Evolutionary conservation across 2,888 invertebrate species (phyloP), one percentile per base, ranked within the genome.

Genomic region (Pollenia griseotomentosa): DNA sequence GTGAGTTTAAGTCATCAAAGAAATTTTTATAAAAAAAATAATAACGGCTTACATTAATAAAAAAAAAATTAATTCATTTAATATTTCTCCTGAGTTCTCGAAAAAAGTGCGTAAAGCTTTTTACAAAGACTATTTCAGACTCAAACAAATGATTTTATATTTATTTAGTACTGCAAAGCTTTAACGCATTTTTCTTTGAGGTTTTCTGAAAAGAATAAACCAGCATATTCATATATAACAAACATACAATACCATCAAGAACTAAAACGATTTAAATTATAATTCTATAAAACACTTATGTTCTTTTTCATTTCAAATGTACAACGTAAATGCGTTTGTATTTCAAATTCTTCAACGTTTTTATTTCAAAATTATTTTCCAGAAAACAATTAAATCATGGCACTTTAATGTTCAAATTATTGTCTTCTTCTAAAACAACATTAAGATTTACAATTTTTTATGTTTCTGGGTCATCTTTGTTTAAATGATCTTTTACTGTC

Each of bases 1-100:
- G 14, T 11, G 65, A 46, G 23, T 19, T 23, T 46, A 79, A 74
- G 53, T 57, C 74, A 79, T 84, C 84, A 84, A 84, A 84, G 79
- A 48, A 12, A 68, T 66, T 66, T 33, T 51, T 14, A 11, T 61
- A 33, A 9, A 51, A 70, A 42, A 51, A 53, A 71, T 46, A 63
- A 71, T 33, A 66, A 48, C 5, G 23, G 23, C n/a, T 6, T 10
- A 16, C 16, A 8, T 65, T 51, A 65, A 10, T 63, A 71, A 57
- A n/a, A 1, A 46, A 0, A 59, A 75, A 68, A 61, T 70, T 14
- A 59, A 77, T 55, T 46, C 23, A 71, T 46, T 46, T 33, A 73
- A 55, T 46, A 55, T 53, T 16, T 14, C 48, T 65, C 14, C 46
- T 57, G 11, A 23, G 3, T 16, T 33, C 46, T 61, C 2, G 46